A percentile compares a stretch with the other conserved stretches of the same genome.
phyloP scores from a whole-genome alignment of 1,140 invertebrate genomes.

The Brachystomella parvula region DNA sequence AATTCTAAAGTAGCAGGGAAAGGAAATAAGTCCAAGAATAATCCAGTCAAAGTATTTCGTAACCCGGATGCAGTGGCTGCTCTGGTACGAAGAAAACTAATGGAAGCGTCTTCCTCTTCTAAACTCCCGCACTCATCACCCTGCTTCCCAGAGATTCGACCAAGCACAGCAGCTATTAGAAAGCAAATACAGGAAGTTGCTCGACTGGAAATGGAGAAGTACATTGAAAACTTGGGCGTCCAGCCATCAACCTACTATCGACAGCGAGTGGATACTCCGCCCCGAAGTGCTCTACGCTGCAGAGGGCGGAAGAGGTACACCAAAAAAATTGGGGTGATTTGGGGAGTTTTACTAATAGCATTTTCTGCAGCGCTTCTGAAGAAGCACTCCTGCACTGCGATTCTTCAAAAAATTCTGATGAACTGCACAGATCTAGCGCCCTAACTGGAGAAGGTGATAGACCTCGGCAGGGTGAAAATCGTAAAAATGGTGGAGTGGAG shows the following conservation, averaged over 20 bases:
- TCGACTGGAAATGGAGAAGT: no score
- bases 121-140: no score
- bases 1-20: neutral
- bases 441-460: no score
- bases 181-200: no score
- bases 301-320: neutral
- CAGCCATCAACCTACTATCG: neutral
- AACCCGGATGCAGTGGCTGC: neutral
- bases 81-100: neutral
- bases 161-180: no score
- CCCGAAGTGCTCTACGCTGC: neutral
- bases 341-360: neutral
- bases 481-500: no score
- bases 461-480: no score
- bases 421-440: no score
- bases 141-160: no score
- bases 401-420: no score
- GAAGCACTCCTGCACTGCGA: neutral
- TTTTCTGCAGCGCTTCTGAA: neutral
- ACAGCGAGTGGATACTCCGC: neutral
- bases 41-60: neutral
- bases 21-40: neutral
- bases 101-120: neutral
- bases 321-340: neutral
- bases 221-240: neutral